Evolutionary conservation across 2,797 vertebrate genomes (phyloP).

Genomic region (Carduelis carduelis): DNA sequence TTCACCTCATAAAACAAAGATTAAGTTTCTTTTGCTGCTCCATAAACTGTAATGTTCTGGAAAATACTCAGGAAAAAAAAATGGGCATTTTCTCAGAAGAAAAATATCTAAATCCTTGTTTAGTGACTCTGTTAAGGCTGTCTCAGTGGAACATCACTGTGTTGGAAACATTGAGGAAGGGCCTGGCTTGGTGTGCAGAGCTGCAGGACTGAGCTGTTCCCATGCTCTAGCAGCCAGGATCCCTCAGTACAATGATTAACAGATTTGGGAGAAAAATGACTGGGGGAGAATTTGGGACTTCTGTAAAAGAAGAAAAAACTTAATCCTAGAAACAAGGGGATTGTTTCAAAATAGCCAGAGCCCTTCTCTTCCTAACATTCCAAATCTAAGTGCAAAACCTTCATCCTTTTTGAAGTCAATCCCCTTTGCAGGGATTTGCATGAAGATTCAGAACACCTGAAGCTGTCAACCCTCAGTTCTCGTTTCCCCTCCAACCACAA

Average conservation of each 20-base stretch:
- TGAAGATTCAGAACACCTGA: background rate
- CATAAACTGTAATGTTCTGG: background rate
- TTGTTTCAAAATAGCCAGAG: background rate
- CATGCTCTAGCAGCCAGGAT: background rate
- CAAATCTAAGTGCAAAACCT: background rate
- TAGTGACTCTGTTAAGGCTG: background rate
- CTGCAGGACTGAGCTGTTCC: background rate
- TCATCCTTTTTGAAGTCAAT: background rate
- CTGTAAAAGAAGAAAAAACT: background rate
- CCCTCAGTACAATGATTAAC: background rate
- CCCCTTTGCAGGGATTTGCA: background rate
- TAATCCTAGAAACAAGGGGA: background rate
- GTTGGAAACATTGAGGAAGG: background rate
- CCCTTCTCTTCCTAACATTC: background rate
- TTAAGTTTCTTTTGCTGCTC: background rate
- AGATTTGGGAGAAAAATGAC: background rate
- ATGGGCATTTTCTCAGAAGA: background rate
- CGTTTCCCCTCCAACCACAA: background rate
- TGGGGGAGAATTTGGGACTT: background rate
- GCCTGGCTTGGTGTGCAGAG: background rate
- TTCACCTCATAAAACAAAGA: background rate
- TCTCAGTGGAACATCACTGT: background rate
- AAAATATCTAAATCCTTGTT: background rate
- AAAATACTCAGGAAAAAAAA: background rate
- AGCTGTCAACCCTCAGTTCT: background rate